A percentile compares a stretch with the other conserved stretches of the same genome.
These are phyloP conservation scores for Drosophila multiciliata DNA, from an alignment of 2,888 invertebrate genomes.

Conservation along the genomic window DNA sequence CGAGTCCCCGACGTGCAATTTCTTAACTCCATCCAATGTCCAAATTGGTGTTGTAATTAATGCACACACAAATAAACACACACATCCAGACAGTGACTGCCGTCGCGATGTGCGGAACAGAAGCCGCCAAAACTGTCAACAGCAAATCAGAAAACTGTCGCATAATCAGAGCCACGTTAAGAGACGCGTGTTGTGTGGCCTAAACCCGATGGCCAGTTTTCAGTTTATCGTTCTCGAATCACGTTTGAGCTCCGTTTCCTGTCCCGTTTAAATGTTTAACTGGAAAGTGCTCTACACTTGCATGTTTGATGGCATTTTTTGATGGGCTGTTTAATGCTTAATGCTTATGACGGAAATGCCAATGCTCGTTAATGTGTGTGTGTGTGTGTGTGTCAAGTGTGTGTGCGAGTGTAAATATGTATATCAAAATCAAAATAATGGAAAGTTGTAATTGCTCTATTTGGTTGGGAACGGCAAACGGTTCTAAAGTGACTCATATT, in stretches of 20 bases:
- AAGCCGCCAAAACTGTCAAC: conserved; percentile 48
- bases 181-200: conserved; percentile 29
- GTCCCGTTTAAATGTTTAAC: conserved; percentile 19
- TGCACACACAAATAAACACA: conserved; percentile 22
- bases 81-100: neutral
- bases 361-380: neutral
- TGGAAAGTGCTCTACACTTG: conserved; percentile 36
- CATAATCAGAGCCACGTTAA: conserved; percentile 30
- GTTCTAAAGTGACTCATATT: conserved; percentile 31
- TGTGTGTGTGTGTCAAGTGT: neutral
- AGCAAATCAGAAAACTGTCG: conserved; percentile 28
- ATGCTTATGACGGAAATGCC: conserved; percentile 57
- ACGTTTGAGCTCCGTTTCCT: conserved; percentile 31
- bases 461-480: conserved; percentile 29
- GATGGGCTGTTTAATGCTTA: conserved; percentile 44
- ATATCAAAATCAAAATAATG: conserved; percentile 24
- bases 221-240: conserved; percentile 31
- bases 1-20: conserved; percentile 74
- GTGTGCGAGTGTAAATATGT: neutral
- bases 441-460: conserved; percentile 62
- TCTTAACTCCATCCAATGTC: conserved; percentile 14
- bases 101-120: conserved; percentile 26
- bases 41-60: conserved; percentile 68
- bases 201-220: neutral
- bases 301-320: conserved; percentile 53